Conservation (phyloP, 2,113 vertebrate genomes). For the Calypte anna region DNA sequence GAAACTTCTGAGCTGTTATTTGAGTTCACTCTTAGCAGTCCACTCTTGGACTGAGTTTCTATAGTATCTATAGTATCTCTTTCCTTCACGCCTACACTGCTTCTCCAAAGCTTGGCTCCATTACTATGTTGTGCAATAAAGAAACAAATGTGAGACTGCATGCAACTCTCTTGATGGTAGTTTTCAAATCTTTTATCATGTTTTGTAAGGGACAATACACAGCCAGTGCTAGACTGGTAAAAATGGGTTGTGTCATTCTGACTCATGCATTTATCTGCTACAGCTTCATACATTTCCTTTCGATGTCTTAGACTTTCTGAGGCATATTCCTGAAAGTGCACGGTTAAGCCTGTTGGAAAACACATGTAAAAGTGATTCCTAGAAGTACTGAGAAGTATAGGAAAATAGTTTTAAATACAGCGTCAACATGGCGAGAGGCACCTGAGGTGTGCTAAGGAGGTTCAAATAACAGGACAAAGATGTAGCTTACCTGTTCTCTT, state of each 20-base stretch:
- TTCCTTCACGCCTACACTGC: neutral
- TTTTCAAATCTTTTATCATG: neutral
- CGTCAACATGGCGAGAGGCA: neutral
- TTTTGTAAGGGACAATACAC: neutral
- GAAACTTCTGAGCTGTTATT: neutral
- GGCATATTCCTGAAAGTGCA: neutral
- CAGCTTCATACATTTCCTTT: neutral
- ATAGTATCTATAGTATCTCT: neutral
- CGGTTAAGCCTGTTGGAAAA: neutral
- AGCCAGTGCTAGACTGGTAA: neutral
- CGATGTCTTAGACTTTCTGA: neutral
- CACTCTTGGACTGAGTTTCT: neutral
- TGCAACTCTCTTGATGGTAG: neutral
- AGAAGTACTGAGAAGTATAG: neutral
- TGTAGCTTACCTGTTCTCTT: neutral
- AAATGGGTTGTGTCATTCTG: neutral
- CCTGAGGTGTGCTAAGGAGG: neutral
- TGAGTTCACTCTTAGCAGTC: neutral
- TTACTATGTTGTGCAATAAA: neutral
- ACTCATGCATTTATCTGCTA: neutral
- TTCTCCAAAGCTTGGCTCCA: neutral
- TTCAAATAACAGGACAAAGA: neutral
- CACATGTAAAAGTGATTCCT: neutral
- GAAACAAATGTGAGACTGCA: neutral
- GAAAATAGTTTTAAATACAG: neutral